These are phyloP conservation scores for Melinaea menophilus DNA, from an alignment of 2,888 invertebrate genomes.

Conservation along the genomic window DNA sequence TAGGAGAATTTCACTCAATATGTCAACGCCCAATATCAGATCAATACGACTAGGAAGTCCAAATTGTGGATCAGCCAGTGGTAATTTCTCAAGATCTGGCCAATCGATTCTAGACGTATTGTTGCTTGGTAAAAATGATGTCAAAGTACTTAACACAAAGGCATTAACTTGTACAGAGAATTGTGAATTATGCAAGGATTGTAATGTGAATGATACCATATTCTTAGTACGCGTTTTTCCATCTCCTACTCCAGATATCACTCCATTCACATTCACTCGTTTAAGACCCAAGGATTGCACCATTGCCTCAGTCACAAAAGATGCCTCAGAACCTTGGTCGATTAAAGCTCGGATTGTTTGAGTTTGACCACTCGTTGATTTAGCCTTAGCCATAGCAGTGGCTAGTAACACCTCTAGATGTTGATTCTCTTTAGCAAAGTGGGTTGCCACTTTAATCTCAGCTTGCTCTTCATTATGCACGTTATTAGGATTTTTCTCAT, in stretches of 20 bases:
- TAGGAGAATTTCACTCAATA: constrained; percentile 23
- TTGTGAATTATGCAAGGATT: constrained; percentile 21
- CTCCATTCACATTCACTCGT: constrained; percentile 22
- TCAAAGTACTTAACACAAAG: constrained; percentile 26
- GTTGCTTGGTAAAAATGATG: constrained; percentile 23
- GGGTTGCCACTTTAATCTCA: too few species aligned
- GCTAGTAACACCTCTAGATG: constrained; percentile 5
- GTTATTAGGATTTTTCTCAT: too few species aligned
- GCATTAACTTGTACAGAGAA: constrained; percentile 26
- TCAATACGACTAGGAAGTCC: constrained; percentile 29
- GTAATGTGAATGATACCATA: constrained; percentile 21
- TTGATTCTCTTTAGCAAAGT: not conserved
- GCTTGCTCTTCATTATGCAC: too few species aligned
- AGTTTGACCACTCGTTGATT: not conserved
- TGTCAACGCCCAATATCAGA: constrained; percentile 29
- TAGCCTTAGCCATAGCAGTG: constrained; percentile 8
- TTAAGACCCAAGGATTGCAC: constrained; percentile 30
- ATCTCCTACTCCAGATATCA: constrained; percentile 32
- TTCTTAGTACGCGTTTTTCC: constrained; percentile 23
- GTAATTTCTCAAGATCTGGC: constrained; percentile 24
- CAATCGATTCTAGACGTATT: constrained; percentile 17
- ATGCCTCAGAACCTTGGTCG: constrained; percentile 32
- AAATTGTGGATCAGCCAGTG: constrained; percentile 30
- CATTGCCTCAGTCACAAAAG: constrained; percentile 31
- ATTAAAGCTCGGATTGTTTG: constrained; percentile 23